A percentile compares a stretch with the other conserved stretches of the same genome.
Conservation (phyloP, 35 echinoderm and acorn worm genomes). For the Hemicentrotus pulcherrimus region DNA sequence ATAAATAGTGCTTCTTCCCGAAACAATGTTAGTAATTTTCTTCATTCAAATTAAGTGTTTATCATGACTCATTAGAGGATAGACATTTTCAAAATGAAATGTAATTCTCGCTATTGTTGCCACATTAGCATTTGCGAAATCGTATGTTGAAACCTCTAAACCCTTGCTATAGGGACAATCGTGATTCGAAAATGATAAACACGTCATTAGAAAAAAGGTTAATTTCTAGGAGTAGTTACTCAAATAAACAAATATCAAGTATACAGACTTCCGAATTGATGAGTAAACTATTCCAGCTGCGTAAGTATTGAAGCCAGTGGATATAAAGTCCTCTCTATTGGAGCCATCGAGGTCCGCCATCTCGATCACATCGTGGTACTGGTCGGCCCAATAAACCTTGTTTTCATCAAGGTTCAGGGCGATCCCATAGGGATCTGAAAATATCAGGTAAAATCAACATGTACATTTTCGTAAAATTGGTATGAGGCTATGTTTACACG, state of each 20-base stretch:
- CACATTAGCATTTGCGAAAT: too few relatives aligned
- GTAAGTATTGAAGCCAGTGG: not conserved
- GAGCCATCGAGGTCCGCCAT: slow-evolving; percentile 30
- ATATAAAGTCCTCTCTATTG: not conserved
- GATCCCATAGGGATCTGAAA: slow-evolving; percentile 31
- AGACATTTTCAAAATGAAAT: too few relatives aligned
- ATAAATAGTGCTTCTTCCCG: too few relatives aligned
- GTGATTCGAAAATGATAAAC: too few relatives aligned
- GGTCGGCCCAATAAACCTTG: slow-evolving; percentile 31
- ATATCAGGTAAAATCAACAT: not conserved
- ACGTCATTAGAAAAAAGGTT: not conserved
- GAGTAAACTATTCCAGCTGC: not conserved
- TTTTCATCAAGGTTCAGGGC: slow-evolving; percentile 1
- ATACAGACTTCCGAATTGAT: not conserved
- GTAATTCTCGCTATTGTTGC: too few relatives aligned
- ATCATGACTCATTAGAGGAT: too few relatives aligned
- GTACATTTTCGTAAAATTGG: not conserved
- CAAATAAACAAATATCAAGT: not conserved
- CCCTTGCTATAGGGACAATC: too few relatives aligned
- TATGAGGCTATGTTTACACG: not conserved
- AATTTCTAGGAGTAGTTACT: not conserved
- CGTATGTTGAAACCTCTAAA: too few relatives aligned
- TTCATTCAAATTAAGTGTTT: too few relatives aligned
- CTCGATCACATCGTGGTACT: not conserved
- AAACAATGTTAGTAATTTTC: too few relatives aligned